Evolutionary conservation across 2,888 invertebrate species (phyloP), one percentile per base, ranked within the genome.

Genomic region (Chouioia cunea): DNA sequence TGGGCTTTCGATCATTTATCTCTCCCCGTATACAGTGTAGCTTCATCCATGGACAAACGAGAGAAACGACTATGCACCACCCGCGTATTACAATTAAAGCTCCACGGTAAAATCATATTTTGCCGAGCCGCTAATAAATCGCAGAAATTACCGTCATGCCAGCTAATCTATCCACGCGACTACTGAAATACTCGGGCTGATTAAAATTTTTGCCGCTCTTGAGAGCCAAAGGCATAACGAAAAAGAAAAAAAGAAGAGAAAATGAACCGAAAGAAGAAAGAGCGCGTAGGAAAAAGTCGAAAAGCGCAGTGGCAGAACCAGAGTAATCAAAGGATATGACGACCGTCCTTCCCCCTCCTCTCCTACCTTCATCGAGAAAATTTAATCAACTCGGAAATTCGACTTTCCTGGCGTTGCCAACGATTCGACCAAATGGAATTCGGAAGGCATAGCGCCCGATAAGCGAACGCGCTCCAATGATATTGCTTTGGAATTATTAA

Each of bases 121-220:
- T 48, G 47, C 54, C 6, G 46, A 36, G 36, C 36, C 56, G 50
- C 57, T 64, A 74, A 74, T 73, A 74, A 73, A 73, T 74, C 74
- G 71, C 70, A 66, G 70, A 73, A 74, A 74, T 74, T 69, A 57
- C 66, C 70, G 54, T 64, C 71, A 60, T 66, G 68, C 63, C 57
- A 64, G 71, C 59, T 73, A 68, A 70, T 72, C 70, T 57, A 60
- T 70, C 65, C 64, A 18, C 36, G 23, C 52, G 20, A 3, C 50
- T 10, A 36, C 22, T 15, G 58, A n/a, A 52, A 65, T 65, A 57
- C 36, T 57, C 44, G 16, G 43, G 62, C 56, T 67, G 68, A 74
- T 74, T 73, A 74, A 70, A 74, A 73, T 68, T 74, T 70, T 70
- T 54, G 36, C 36, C 2, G 4, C 36, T n/a, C n/a, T n/a, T n/a